Conservation (phyloP, 2,797 vertebrate genomes). For the Myripristis murdjan region DNA sequence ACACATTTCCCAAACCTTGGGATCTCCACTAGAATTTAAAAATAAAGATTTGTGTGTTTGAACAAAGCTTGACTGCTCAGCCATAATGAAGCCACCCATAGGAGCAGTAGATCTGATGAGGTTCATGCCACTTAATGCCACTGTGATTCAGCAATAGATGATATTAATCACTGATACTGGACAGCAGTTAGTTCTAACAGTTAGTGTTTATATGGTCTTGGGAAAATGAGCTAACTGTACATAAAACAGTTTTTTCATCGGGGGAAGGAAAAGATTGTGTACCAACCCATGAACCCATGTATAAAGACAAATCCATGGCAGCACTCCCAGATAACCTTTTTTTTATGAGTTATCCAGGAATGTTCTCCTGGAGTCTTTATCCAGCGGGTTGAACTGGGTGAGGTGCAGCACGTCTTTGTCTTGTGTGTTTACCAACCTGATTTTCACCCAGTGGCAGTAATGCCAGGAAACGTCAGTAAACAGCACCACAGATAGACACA, state of each 20-base stretch:
- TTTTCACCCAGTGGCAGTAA: constrained; percentile 44
- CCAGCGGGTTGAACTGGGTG: constrained; percentile 18
- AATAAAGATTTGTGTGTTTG: no score
- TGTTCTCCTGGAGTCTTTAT: constrained; percentile 2
- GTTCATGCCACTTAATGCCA: no score
- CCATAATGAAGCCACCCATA: no score
- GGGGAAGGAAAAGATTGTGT: no score
- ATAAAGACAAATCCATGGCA: constrained; percentile 1
- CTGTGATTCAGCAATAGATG: no score
- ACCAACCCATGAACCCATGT: no score
- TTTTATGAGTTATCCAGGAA: constrained; percentile 8
- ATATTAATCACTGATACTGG: background rate
- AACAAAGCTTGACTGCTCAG: no score
- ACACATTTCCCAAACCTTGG: no score
- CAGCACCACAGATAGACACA: constrained; percentile 36
- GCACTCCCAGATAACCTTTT: background rate
- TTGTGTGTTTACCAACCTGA: constrained; percentile 11
- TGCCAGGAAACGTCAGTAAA: constrained; percentile 50
- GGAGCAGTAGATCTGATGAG: no score
- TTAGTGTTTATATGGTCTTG: background rate
- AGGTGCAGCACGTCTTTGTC: constrained; percentile 5
- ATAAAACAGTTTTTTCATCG: no score
- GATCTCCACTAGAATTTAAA: no score
- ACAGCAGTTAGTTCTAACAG: constrained; percentile 6
- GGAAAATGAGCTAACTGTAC: no score